Conservation (phyloP, 2,797 vertebrate species). For the Rousettus madagascariensis region DNA sequence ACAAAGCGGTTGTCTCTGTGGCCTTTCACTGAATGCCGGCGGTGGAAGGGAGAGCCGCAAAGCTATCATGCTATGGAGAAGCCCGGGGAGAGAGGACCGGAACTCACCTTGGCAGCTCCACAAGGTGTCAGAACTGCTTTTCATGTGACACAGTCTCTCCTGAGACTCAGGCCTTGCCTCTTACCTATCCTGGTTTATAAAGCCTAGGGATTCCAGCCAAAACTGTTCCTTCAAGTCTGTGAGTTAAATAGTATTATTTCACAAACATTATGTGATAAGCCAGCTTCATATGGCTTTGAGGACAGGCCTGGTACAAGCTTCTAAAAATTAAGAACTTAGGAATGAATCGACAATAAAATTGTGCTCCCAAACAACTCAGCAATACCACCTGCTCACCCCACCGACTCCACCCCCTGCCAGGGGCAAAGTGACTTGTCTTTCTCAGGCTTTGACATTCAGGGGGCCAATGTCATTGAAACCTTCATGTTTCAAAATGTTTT, state of each 20-base stretch:
- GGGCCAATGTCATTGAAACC: neutral
- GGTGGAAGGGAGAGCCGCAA: too few species aligned
- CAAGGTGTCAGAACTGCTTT: neutral
- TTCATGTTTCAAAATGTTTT: neutral
- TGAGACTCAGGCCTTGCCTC: neutral
- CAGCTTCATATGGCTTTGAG: neutral
- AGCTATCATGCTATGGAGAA: fast-evolving
- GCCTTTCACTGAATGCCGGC: neutral
- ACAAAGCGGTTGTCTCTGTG: too few species aligned
- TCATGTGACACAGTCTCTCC: neutral
- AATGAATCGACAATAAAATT: neutral
- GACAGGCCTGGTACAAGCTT: neutral
- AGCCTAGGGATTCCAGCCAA: neutral
- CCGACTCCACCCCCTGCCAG: neutral
- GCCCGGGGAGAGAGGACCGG: neutral
- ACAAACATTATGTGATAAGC: neutral
- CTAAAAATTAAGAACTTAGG: neutral
- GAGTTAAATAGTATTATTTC: neutral
- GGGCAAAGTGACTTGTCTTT: neutral
- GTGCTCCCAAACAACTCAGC: neutral
- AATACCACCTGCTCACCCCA: neutral
- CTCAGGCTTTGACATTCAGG: neutral
- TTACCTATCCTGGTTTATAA: neutral
- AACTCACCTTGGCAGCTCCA: neutral
- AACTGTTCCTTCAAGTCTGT: neutral